These are phyloP conservation scores for Brachyopa scutellaris DNA, from an alignment of 2,888 invertebrate species.

Conservation along the genomic window DNA sequence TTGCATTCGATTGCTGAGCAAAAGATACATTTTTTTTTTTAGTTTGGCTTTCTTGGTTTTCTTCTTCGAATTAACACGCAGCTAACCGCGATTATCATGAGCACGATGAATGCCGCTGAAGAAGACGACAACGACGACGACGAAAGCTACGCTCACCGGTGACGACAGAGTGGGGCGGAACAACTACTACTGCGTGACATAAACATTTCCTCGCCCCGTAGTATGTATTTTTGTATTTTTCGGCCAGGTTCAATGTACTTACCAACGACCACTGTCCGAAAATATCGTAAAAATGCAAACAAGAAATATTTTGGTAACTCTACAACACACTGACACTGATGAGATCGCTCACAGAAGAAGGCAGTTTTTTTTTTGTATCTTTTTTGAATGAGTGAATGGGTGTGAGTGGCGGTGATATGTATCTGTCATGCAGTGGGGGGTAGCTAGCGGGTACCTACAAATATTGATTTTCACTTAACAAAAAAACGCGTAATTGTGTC, in stretches of 20 bases:
- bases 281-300: slow-evolving; percentile 66
- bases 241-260: slow-evolving; percentile 57
- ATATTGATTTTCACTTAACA: slow-evolving; percentile 26
- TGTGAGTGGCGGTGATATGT: slow-evolving; percentile 9
- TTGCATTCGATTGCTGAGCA: background rate
- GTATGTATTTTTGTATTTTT: slow-evolving; percentile 29
- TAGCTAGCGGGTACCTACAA: no score
- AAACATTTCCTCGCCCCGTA: slow-evolving; percentile 50
- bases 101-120: slow-evolving; percentile 18
- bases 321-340: slow-evolving; percentile 40
- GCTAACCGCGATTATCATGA: slow-evolving; percentile 26
- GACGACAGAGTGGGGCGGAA: slow-evolving; percentile 36
- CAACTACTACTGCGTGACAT: slow-evolving; percentile 59
- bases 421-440: background rate
- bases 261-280: slow-evolving; percentile 54
- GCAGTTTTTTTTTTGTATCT: background rate
- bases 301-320: slow-evolving; percentile 59
- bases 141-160: background rate
- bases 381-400: slow-evolving; percentile 31
- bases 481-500: slow-evolving; percentile 45
- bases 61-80: slow-evolving; percentile 32
- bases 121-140: background rate
- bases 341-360: background rate
- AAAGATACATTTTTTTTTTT: slow-evolving; percentile 2
- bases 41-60: background rate